Evolutionary conservation across 2,797 vertebrate genomes (phyloP).

Genomic region (Hirundo rustica): DNA sequence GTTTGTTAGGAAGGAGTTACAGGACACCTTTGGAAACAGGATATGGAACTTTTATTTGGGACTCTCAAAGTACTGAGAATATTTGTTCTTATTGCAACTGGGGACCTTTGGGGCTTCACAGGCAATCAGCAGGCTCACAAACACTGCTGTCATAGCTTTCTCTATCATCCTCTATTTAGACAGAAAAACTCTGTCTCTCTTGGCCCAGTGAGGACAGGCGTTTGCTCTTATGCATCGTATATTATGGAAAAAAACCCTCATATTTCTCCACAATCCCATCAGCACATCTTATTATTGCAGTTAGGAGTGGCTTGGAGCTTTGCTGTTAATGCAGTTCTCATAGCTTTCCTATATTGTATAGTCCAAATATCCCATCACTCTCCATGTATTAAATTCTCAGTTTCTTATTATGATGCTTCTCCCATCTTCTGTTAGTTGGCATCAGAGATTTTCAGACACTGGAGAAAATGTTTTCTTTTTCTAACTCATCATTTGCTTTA

Average conservation of each 20-base stretch:
- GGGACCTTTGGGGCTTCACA: neutral
- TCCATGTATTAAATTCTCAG: neutral
- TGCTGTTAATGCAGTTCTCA: neutral
- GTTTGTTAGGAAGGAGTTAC: neutral
- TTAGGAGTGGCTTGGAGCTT: neutral
- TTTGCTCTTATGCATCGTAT: neutral
- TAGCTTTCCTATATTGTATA: neutral
- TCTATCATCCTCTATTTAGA: neutral
- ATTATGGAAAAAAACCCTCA: rapidly evolving
- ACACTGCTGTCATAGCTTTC: neutral
- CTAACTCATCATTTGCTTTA: conserved; percentile 20
- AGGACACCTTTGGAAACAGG: neutral
- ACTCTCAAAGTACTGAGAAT: neutral
- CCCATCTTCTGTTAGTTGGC: neutral
- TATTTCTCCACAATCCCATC: neutral
- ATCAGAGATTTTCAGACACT: neutral
- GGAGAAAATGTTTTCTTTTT: conserved; percentile 25
- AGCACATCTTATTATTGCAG: neutral
- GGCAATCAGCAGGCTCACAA: neutral
- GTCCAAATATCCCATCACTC: neutral
- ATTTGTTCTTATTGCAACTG: neutral
- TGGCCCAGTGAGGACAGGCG: neutral
- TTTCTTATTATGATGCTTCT: neutral
- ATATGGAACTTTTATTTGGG: neutral
- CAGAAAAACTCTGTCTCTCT: neutral